Base-by-base conservation (phyloP, 1,140 invertebrate genomes). In the Drosophila fuyamai region DNA sequence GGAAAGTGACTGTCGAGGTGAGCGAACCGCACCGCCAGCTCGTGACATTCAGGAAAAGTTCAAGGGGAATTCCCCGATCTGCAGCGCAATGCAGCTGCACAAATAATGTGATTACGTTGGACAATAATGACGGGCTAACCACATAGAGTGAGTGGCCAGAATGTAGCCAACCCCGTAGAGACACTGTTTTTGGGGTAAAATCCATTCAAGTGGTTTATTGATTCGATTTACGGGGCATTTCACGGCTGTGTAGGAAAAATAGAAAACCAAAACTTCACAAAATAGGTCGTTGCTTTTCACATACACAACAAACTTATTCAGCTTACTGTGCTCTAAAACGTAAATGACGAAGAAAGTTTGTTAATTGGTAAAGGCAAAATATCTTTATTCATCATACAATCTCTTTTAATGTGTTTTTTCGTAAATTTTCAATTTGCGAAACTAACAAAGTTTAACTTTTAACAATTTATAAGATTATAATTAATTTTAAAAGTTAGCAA, bases 31-130 rank as follows among this genome's bases (percentile, higher is more conserved):
- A 51, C 4, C 9, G 65, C 10, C 47, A 68, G 55, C 59, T 55
- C 53, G 63, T 85, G 74, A 86, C 83, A 84, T 81, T 86, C 58
- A 86, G 12, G 29, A 36, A 78, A 86, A 82, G 83, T 88, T 86
- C 71, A 86, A 86, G 80, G 79, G 74, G 59, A 66, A 53, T 58
- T 46, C 70, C 50, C 50, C 43, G 51, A 74, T 76, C 53, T 48
- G 29, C 50, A 38, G 67, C 67, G 56, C 35, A 8, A 8, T 55
- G 29, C n/a, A 47, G 6, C 48, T 70, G 62, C 62, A 70, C 41
- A 68, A 68, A 65, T 67, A 68, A 56, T 55, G 63, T 46, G 35
- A 70, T 68, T 70, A 70, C 18, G 48, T 18, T 12, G 50, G 50
- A 47, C 63, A 71, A 56, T 70, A 70, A 71, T 70, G 50, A 70